A percentile compares a stretch with the other conserved stretches of the same genome.
Evolutionary conservation across 2,888 invertebrate species (phyloP).

Genomic region (Eupithecia pulchellata): DNA sequence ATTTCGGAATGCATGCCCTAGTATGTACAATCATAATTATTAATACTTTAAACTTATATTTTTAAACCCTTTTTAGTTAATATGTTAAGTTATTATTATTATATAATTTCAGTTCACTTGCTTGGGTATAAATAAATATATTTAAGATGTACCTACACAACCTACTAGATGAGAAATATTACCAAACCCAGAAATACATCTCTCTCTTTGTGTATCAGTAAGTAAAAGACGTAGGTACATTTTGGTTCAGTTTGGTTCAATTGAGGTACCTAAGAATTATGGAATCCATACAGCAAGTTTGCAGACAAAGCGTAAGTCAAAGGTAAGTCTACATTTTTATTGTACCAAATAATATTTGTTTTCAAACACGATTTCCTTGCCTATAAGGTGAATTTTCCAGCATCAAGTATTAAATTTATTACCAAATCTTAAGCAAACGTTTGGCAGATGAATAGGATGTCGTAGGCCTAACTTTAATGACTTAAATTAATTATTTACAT

Average conservation of each 20-base stretch:
- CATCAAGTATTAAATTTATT: neutral
- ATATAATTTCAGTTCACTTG: slow-evolving; percentile 30
- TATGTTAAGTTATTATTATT: neutral
- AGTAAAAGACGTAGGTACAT: no score
- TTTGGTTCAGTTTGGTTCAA: no score
- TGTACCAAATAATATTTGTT: no score
- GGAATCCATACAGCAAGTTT: neutral
- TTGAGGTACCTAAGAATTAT: no score
- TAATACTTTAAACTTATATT: slow-evolving; percentile 41
- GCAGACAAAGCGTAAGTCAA: no score
- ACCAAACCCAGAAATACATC: neutral
- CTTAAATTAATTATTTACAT: neutral
- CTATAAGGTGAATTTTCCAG: neutral
- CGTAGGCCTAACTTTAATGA: neutral
- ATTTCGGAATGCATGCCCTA: no score
- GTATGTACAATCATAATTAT: no score
- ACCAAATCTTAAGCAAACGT: neutral
- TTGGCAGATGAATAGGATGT: neutral
- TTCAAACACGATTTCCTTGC: no score
- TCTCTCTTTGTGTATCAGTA: neutral
- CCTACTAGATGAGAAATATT: neutral
- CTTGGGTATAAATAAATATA: neutral
- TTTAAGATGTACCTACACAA: neutral
- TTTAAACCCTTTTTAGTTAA: slow-evolving; percentile 16
- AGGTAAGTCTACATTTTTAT: no score